Base-by-base conservation (phyloP, 2,888 invertebrate genomes). In the Phaonia tiefii region DNA sequence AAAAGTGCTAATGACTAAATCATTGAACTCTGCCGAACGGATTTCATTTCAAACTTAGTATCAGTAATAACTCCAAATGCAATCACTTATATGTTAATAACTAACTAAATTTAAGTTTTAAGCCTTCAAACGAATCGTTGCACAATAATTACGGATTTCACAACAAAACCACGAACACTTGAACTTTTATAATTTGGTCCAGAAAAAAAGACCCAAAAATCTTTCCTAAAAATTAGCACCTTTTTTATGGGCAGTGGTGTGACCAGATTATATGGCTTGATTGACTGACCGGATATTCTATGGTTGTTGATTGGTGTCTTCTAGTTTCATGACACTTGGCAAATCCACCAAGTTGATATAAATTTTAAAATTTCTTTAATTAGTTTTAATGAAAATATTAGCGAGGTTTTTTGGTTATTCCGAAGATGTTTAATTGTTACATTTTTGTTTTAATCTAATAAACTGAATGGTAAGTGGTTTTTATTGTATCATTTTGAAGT, bases 301-400 rank as follows among this genome's bases (percentile, higher is more conserved):
- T 5, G 4, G 20, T 37, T 37, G 13, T 2, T 11, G 60, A 20
- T 20, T 49, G 17, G 20, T 54, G 63, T 46, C 63, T 82, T 67
- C 72, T 73, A 69, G 44, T 54, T 78, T 65, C 82, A 84, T 84
- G 84, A 84, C 84, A 83, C 85, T 86, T 85, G 82, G 85, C 85
- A 86, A 15, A 66, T 51, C 8, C 8, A 31, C 17, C 11, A n/a
- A 22, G 42, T 25, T 54, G n/a, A 37, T 71, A 15, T 39, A 60
- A 60, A 60, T 60, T 63, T 73, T 70, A 66, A 77, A 73, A 77
- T 78, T 80, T 74, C 54, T 85, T 88, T 85, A 88, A 88, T 88
- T 88, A 87, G 86, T 85, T 87, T 88, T 85, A 88, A 88, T 88
- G 87, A 88, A 87, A 86, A 78, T 44, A 39, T 54, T 26, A 63